These are phyloP conservation scores for Mamestra brassicae DNA, from an alignment of 2,888 invertebrate species.

Conservation along the genomic window DNA sequence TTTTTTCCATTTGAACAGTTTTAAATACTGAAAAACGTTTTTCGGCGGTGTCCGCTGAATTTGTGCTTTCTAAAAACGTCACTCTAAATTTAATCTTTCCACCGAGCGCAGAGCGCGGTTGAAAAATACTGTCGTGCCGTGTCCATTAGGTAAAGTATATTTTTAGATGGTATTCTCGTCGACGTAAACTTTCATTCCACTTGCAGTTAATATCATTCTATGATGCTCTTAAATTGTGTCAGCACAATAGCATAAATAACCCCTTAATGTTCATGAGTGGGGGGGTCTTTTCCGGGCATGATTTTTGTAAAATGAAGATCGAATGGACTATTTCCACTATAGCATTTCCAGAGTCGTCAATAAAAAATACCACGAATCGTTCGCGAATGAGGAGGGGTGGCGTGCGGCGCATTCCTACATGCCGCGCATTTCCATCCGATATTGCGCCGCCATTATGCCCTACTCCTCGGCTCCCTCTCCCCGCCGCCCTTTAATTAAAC, in stretches of 20 bases:
- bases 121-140: constrained; percentile 84
- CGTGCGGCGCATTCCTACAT: constrained; percentile 90
- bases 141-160: constrained; percentile 86
- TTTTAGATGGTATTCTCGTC: constrained; percentile 80
- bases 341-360: constrained; percentile 89
- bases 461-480: constrained; percentile 83
- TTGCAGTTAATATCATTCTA: constrained; percentile 54
- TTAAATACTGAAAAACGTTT: constrained; percentile 35
- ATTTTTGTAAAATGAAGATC: constrained; percentile 72
- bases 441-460: constrained; percentile 91
- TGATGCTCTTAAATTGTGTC: constrained; percentile 50
- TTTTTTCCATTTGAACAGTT: constrained; percentile 16
- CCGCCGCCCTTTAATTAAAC: constrained; percentile 91
- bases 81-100: constrained; percentile 85
- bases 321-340: constrained; percentile 78
- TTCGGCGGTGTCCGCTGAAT: constrained; percentile 67
- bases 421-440: constrained; percentile 91
- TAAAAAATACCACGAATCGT: constrained; percentile 91
- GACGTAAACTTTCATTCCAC: constrained; percentile 74
- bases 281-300: constrained; percentile 57
- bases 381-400: constrained; percentile 88
- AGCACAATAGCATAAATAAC: constrained; percentile 30
- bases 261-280: constrained; percentile 34
- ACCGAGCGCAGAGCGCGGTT: constrained; percentile 78
- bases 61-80: constrained; percentile 83